Evolutionary conservation across 2,797 vertebrate species (phyloP).

Genomic region (Perdix hodgsoniae): DNA sequence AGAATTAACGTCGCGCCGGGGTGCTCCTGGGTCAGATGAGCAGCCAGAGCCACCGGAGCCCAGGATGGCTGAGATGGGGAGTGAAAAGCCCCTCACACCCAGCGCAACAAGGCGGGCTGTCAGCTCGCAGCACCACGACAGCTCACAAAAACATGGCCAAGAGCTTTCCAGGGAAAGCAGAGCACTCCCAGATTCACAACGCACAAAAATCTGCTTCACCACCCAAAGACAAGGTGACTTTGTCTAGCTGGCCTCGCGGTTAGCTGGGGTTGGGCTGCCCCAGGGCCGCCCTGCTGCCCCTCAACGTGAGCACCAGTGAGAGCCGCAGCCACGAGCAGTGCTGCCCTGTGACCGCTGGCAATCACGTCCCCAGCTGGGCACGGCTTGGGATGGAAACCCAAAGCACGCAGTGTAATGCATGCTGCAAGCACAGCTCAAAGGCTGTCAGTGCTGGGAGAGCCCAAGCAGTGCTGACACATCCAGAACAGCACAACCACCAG

Average conservation of each 20-base stretch:
- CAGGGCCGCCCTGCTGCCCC: not conserved
- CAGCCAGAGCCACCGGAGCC: not conserved
- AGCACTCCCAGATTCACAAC: not conserved
- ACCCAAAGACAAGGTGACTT: slow-evolving; percentile 65
- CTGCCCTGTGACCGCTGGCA: too few relatives aligned
- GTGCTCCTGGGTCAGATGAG: not conserved
- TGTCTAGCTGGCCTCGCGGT: slow-evolving; percentile 67
- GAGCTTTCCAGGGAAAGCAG: slow-evolving; percentile 29
- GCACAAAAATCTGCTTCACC: slow-evolving; percentile 46
- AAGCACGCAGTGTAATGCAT: too few relatives aligned
- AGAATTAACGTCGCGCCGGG: slow-evolving; percentile 8
- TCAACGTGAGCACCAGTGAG: too few relatives aligned
- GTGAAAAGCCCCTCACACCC: slow-evolving; percentile 57
- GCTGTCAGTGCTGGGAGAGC: too few relatives aligned
- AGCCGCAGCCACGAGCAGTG: too few relatives aligned
- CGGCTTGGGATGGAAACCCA: too few relatives aligned
- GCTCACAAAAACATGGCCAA: not conserved
- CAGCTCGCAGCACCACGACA: slow-evolving; percentile 23
- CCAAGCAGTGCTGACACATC: too few relatives aligned
- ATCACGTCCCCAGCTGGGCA: too few relatives aligned
- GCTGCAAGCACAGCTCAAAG: too few relatives aligned
- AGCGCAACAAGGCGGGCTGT: slow-evolving; percentile 17
- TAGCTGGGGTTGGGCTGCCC: slow-evolving; percentile 42
- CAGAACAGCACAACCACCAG: too few relatives aligned
- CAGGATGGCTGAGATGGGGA: not conserved